A percentile compares a stretch with the other conserved stretches of the same genome.
phyloP scores from a whole-genome alignment of 2,113 vertebrate genomes.

The Limnothrissa miodon region DNA sequence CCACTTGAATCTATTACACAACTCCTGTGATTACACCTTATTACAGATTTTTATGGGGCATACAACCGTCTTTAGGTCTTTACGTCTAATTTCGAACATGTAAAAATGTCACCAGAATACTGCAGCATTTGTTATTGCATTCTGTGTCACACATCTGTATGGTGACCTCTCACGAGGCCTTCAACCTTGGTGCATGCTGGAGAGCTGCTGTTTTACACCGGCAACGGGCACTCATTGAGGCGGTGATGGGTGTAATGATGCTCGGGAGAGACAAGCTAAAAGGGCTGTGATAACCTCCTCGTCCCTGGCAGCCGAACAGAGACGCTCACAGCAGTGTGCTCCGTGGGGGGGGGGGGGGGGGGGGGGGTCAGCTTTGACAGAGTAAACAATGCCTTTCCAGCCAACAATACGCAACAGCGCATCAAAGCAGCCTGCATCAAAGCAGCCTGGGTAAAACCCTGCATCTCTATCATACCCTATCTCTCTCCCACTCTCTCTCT shows the following conservation, averaged over 20 bases:
- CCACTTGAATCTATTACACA: not conserved
- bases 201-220: not conserved
- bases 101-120: not conserved
- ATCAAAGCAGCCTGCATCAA: not conserved
- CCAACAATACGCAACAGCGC: slow-evolving; percentile 28
- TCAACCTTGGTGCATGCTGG: not conserved
- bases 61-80: too few species aligned
- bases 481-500: not conserved
- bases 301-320: not conserved
- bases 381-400: slow-evolving; percentile 39
- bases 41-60: not conserved
- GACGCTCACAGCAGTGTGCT: not conserved
- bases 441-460: not conserved
- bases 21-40: not conserved
- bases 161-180: not conserved
- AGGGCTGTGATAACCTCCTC: not conserved
- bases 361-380: slow-evolving; percentile 34
- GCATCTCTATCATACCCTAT: not conserved
- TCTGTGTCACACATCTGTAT: not conserved
- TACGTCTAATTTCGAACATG: not conserved
- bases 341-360: not conserved
- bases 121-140: not conserved
- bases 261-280: not conserved
- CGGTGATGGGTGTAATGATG: not conserved
- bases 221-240: not conserved